Evolutionary conservation across 2,888 invertebrate genomes (phyloP).

Genomic region (Dione juno): DNA sequence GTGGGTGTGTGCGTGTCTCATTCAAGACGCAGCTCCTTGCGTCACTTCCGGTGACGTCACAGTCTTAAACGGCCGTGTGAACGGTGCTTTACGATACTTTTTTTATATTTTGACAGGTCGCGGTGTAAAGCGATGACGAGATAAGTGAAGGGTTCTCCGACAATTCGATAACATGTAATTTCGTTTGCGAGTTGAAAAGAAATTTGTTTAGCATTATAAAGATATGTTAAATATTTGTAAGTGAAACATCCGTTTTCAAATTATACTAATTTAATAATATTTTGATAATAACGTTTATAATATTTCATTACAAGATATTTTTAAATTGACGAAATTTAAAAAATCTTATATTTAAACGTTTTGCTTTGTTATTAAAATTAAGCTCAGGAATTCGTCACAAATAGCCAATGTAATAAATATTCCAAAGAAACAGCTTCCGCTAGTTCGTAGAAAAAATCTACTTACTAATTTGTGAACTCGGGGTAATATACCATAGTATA

Average conservation of each 20-base stretch:
- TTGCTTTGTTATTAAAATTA: not conserved
- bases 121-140: constrained; percentile 56
- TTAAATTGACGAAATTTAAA: not conserved
- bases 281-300: not conserved
- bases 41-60: constrained; percentile 77
- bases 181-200: constrained; percentile 45
- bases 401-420: constrained; percentile 20
- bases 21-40: constrained; percentile 74
- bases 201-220: constrained; percentile 42
- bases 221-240: constrained; percentile 43
- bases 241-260: constrained; percentile 21
- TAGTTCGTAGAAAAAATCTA: constrained; percentile 52
- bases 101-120: constrained; percentile 69
- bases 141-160: constrained; percentile 66
- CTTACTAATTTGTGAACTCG: constrained; percentile 61
- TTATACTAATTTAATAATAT: not conserved
- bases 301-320: not conserved
- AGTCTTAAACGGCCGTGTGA: constrained; percentile 77
- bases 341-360: not conserved
- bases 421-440: constrained; percentile 48
- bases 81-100: constrained; percentile 63
- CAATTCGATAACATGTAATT: constrained; percentile 60
- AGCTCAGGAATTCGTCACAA: constrained; percentile 1
- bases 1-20: constrained; percentile 68
- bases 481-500: constrained; percentile 55